phyloP scores from a whole-genome alignment of 1,140 invertebrate species.

The Pollicipes pollicipes region DNA sequence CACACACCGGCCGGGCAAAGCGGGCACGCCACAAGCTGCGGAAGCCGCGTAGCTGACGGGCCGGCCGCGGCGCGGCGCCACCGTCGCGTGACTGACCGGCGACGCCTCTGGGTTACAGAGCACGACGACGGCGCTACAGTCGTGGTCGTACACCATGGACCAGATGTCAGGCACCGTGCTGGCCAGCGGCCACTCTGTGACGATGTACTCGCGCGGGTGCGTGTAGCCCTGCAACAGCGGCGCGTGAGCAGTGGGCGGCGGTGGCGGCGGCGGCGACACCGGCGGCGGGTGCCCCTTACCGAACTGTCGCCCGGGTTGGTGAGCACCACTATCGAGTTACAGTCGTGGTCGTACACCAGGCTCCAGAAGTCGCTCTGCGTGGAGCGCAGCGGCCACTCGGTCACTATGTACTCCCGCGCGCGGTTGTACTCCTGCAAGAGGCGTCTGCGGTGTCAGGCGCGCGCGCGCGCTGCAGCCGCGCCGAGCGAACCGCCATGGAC shows the following conservation, averaged over 20 bases:
- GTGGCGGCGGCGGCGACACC: no score
- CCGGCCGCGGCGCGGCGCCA: no score
- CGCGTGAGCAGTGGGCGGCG: no score
- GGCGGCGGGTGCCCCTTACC: no score
- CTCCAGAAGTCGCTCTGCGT: conserved; percentile 94
- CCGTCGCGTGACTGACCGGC: conserved; percentile 51
- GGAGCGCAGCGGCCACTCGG: conserved; percentile 85
- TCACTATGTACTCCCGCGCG: conserved; percentile 89
- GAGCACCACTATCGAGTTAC: no score
- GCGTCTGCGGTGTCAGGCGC: no score
- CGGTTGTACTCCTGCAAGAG: conserved; percentile 76
- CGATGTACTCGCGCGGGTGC: conserved; percentile 85
- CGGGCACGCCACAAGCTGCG: no score
- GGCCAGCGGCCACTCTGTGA: conserved; percentile 91
- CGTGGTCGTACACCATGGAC: conserved; percentile 96
- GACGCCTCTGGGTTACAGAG: conserved; percentile 57
- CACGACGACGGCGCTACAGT: conserved; percentile 86
- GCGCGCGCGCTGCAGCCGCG: no score
- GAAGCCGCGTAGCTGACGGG: no score
- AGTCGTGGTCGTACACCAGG: conserved; percentile 86
- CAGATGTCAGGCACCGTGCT: conserved; percentile 86
- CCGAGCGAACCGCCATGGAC: no score
- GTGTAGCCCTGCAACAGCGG: conserved; percentile 88
- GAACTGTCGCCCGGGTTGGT: no score
- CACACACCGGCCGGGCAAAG: no score